Conservation (phyloP, 2,797 vertebrate species). For the Anguilla pacifica region DNA sequence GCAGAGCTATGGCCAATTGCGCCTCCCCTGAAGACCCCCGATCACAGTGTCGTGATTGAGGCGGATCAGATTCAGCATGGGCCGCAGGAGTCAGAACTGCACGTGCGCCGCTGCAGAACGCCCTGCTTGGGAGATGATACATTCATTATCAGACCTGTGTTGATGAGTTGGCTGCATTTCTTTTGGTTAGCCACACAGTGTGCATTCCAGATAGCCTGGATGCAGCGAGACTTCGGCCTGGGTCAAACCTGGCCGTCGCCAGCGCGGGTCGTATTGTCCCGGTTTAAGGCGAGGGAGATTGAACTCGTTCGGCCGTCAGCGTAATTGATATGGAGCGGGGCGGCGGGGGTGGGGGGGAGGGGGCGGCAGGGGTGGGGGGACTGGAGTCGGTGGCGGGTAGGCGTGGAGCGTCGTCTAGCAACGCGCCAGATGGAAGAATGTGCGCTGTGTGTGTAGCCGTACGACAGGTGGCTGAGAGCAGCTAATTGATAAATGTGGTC, state of each 20-base stretch:
- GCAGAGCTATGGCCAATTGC: neutral
- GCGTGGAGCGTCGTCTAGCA: neutral
- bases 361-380: no score
- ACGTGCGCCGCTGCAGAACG: neutral
- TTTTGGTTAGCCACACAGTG: neutral
- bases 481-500: neutral
- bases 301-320: neutral
- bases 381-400: neutral
- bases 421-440: neutral
- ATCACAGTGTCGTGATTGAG: neutral
- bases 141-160: neutral
- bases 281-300: neutral
- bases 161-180: neutral
- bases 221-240: neutral
- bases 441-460: neutral
- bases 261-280: neutral
- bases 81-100: neutral
- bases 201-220: neutral
- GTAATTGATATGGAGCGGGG: neutral
- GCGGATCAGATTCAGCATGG: neutral
- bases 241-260: neutral
- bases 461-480: conserved; percentile 10
- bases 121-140: neutral
- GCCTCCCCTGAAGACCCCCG: neutral
- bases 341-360: no score